Conservation (phyloP, 2,113 vertebrate genomes). For the Cheilinus undulatus region DNA sequence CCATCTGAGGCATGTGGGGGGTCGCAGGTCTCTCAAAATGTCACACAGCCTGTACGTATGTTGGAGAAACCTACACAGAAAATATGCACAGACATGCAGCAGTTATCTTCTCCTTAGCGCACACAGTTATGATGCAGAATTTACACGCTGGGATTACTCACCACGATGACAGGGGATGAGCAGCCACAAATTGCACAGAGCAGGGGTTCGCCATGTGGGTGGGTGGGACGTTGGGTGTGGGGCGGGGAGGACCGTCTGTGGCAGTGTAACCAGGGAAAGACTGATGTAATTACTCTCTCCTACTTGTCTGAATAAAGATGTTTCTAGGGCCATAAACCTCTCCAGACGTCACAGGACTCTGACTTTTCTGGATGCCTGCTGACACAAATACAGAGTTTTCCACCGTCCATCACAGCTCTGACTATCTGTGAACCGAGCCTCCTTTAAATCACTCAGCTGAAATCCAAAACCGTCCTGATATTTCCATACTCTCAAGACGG, state of each 20-base stretch:
- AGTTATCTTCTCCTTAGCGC: not conserved
- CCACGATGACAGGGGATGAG: conserved; percentile 74
- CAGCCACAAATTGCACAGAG: conserved; percentile 68
- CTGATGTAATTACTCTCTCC: conserved; percentile 58
- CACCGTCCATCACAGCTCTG: conserved; percentile 39
- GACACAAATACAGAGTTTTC: conserved; percentile 54
- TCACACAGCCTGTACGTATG: conserved; percentile 9
- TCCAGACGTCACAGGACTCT: conserved; percentile 34
- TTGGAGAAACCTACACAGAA: conserved; percentile 1
- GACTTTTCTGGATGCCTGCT: conserved; percentile 39
- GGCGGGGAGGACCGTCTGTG: conserved; percentile 20
- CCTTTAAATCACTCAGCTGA: conserved; percentile 46
- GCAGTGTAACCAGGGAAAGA: conserved; percentile 47
- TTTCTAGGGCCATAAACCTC: conserved; percentile 34
- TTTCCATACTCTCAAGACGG: conserved; percentile 43
- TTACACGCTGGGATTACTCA: conserved; percentile 34
- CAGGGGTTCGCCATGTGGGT: conserved; percentile 38
- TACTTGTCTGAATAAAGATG: conserved; percentile 24
- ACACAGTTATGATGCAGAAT: conserved; percentile 18
- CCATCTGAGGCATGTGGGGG: conserved; percentile 50
- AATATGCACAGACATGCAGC: conserved; percentile 2
- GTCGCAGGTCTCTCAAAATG: conserved; percentile 10
- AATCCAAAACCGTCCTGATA: conserved; percentile 30
- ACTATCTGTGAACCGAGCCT: conserved; percentile 24
- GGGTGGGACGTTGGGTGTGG: conserved; percentile 10